Conservation (phyloP, 2,888 invertebrate species). For the Exephanes ischioxanthus region DNA sequence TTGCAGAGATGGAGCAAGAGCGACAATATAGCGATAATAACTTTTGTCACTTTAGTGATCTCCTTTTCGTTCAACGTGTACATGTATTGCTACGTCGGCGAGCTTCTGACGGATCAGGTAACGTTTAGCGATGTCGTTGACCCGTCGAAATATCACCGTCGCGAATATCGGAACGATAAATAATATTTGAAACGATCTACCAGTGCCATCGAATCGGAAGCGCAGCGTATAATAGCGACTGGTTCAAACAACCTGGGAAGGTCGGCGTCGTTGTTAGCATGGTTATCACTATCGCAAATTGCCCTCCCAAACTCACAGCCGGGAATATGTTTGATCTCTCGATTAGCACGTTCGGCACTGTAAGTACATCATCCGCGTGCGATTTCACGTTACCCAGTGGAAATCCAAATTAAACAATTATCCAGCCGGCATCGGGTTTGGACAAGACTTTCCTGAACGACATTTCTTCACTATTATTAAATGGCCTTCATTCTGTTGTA, state of each 20-base stretch:
- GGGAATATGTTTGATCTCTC: constrained; percentile 74
- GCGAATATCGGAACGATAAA: neutral
- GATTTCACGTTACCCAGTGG: too few relatives aligned
- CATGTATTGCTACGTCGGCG: constrained; percentile 63
- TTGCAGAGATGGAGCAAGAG: constrained; percentile 71
- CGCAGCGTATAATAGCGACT: constrained; percentile 61
- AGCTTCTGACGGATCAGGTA: too few relatives aligned
- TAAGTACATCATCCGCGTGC: constrained; percentile 64
- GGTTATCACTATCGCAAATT: constrained; percentile 54
- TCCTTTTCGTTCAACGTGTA: constrained; percentile 68
- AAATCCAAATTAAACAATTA: too few relatives aligned
- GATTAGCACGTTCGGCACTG: constrained; percentile 72
- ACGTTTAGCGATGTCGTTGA: too few relatives aligned
- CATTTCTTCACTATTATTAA: too few relatives aligned
- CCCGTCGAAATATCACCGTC: neutral
- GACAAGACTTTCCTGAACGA: too few relatives aligned
- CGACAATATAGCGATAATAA: constrained; percentile 64
- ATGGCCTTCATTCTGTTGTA: too few relatives aligned
- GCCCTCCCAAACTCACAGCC: constrained; percentile 62
- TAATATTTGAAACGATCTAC: neutral
- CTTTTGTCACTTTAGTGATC: constrained; percentile 63
- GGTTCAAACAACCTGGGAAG: constrained; percentile 63
- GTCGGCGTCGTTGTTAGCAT: constrained; percentile 50
- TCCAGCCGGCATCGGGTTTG: too few relatives aligned
- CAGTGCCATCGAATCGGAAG: constrained; percentile 59